Percentiles rank a stretch among this genome's conserved stretches.
Conservation (phyloP, 2,888 invertebrate genomes). For the Ochropleura plecta region DNA sequence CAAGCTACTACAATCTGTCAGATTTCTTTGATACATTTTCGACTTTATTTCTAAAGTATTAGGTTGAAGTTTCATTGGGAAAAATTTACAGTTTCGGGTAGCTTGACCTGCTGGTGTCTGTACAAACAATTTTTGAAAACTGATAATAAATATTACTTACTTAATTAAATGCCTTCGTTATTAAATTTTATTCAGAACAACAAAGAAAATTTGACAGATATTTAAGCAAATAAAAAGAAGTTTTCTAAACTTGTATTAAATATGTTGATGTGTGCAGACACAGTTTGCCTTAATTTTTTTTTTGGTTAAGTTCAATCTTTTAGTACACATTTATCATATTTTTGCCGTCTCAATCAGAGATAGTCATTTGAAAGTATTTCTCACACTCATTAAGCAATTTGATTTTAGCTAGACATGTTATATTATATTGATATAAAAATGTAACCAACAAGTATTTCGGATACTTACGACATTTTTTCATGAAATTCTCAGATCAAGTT, state of each 20-base stretch:
- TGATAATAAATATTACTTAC: not conserved
- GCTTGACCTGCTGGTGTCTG: no score
- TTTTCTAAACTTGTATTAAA: not conserved
- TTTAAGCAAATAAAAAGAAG: not conserved
- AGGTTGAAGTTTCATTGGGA: no score
- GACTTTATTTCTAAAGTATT: no score
- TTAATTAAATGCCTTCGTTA: conserved; percentile 1
- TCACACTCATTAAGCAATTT: not conserved
- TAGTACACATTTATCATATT: not conserved
- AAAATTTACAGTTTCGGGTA: no score
- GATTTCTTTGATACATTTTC: no score
- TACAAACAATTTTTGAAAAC: conserved; percentile 12
- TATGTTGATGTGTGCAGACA: not conserved
- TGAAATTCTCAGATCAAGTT: not conserved
- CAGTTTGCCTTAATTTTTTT: not conserved
- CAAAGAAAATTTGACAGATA: conserved; percentile 1
- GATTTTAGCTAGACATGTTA: not conserved
- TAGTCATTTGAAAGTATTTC: not conserved
- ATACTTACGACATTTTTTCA: not conserved
- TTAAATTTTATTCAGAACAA: not conserved
- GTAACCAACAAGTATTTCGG: conserved; percentile 22
- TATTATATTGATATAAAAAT: conserved; percentile 1
- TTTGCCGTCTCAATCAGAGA: not conserved
- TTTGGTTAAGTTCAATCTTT: not conserved
- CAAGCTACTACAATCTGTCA: no score